These are phyloP conservation scores for Chromis chromis DNA, from an alignment of 2,797 vertebrate genomes.

Conservation along the genomic window DNA sequence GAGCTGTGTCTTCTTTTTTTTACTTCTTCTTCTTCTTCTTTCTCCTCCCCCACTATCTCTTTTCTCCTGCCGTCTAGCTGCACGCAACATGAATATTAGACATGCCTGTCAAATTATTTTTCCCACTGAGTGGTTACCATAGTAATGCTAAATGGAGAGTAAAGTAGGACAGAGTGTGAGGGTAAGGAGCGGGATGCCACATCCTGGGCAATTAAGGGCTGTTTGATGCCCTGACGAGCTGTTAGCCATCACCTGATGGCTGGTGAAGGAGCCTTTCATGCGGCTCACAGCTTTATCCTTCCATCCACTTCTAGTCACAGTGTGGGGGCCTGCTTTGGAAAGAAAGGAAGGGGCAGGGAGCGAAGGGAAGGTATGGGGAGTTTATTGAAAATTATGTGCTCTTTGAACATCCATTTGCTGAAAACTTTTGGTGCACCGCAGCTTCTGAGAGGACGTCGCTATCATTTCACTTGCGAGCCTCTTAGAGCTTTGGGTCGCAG, in stretches of 20 bases:
- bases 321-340: slow-evolving; percentile 45
- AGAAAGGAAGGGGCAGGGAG: slow-evolving; percentile 19
- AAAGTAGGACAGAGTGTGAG: slow-evolving; percentile 43
- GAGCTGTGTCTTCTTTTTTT: slow-evolving; percentile 7
- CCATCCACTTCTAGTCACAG: slow-evolving; percentile 51
- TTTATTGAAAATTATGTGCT: slow-evolving; percentile 52
- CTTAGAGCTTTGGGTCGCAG: slow-evolving; percentile 14
- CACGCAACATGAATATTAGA: slow-evolving; percentile 56
- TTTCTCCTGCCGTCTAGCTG: slow-evolving; percentile 34
- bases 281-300: slow-evolving; percentile 53
- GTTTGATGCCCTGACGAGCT: slow-evolving; percentile 73
- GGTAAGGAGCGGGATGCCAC: slow-evolving; percentile 61
- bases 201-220: slow-evolving; percentile 76
- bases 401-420: slow-evolving; percentile 59
- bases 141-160: slow-evolving; percentile 70
- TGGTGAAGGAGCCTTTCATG: slow-evolving; percentile 58
- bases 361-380: slow-evolving; percentile 16
- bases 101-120: slow-evolving; percentile 63
- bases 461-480: slow-evolving; percentile 35
- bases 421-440: slow-evolving; percentile 24
- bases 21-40: not conserved
- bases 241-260: slow-evolving; percentile 71
- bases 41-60: not conserved
- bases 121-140: slow-evolving; percentile 71
- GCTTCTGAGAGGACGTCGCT: slow-evolving; percentile 7